Base-by-base conservation (phyloP, 1,140 invertebrate genomes). In the Orchestia grillus region DNA sequence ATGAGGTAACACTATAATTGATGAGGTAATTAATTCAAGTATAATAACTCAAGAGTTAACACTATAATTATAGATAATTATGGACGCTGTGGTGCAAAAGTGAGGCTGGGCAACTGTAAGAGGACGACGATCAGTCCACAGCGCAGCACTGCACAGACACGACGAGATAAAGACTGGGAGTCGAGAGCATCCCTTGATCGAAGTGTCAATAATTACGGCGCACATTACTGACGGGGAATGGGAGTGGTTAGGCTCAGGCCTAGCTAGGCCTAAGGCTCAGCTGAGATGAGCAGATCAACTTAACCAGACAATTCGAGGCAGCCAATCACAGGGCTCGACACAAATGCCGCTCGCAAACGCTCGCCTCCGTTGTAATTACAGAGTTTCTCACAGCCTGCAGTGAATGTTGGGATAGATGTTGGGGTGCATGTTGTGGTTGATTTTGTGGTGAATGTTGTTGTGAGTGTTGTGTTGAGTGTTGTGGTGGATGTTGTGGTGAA, bases 261-360 rank as follows among this genome's bases (percentile, higher is more conserved):
- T 42, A 44, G 88, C 28, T 42, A 44, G 88, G 88, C n/a, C 88
- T 42, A 42, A 41, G 41, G 88, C 88, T 90, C 41, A 90, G 88
- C 88, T 44, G 88, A 90, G 88, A 90, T 90, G 41, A 90, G 88
- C 41, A 90, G 88, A 90, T 90, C 88, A 44, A 90, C 88, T 90
- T 90, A 90, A 90, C 88, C 42, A 90, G 88, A 90, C 88, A 90
- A 90, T 90, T 90, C 42, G 4, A 42, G 88, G 43, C 88, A 90
- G 88, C 88, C 88, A 90, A 90, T 90, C 88, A 90, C 36, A 42
- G 88, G 43, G 4, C 88, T 90, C 88, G n/a, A 90, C 88, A 90
- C 88, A 90, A 90, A 90, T 90, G 88, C 88, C 15, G 4, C 88
- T 11, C 88, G 1, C 88, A 42, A 90, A 90, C 43, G 4, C n/a